phyloP scores from a whole-genome alignment of 2,797 vertebrate genomes.

The Gambelia wislizenii region DNA sequence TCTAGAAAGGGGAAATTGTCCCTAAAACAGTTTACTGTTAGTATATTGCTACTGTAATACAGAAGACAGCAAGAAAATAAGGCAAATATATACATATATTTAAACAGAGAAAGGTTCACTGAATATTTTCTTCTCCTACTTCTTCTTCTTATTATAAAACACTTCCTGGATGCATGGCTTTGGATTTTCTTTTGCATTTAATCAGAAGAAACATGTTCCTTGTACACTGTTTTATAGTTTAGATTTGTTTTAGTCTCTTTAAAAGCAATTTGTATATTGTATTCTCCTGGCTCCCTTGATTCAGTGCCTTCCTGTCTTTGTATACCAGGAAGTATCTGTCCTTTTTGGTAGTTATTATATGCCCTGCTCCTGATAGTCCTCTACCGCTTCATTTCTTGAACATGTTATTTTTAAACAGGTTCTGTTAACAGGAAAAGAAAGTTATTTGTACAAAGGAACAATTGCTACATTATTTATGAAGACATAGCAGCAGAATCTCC shows the following conservation, averaged over 20 bases:
- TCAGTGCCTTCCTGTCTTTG: conserved; percentile 87
- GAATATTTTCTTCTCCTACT: not conserved
- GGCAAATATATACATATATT: no score
- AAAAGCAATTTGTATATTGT: conserved; percentile 66
- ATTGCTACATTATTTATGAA: fast-evolving
- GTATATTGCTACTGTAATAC: not conserved
- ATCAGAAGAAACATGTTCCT: not conserved
- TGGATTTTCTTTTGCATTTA: not conserved
- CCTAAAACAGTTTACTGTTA: not conserved
- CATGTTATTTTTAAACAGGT: conserved; percentile 64
- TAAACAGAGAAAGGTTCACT: conserved; percentile 12
- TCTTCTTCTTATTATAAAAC: no score
- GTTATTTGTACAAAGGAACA: not conserved
- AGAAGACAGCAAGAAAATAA: not conserved
- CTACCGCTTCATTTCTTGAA: conserved; percentile 60
- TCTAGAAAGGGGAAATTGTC: not conserved
- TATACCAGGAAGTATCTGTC: conserved; percentile 86
- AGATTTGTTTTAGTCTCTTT: conserved; percentile 32
- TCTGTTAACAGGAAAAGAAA: conserved; percentile 61
- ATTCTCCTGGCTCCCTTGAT: conserved; percentile 80
- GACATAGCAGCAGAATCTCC: not conserved
- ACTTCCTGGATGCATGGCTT: conserved; percentile 13
- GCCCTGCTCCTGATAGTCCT: conserved; percentile 66
- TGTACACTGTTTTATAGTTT: not conserved
- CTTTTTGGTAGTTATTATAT: conserved; percentile 66